phyloP scores from a whole-genome alignment of 2,113 vertebrate genomes.

The Microcebus lehilahytsara region DNA sequence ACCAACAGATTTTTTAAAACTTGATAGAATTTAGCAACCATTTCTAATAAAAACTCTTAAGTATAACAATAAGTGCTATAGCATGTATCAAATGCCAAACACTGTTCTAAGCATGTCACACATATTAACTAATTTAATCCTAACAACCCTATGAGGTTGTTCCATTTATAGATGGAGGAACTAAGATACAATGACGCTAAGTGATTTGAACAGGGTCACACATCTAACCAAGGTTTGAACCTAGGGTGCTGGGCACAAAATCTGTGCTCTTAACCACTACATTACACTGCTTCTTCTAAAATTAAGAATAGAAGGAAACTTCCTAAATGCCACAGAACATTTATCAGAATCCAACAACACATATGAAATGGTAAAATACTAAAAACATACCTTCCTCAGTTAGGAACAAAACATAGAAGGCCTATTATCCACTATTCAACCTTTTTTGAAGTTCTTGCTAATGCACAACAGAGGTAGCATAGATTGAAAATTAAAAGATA shows the following conservation, averaged over 20 bases:
- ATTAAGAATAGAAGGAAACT: neutral
- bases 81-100: neutral
- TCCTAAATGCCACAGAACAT: neutral
- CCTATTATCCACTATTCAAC: neutral
- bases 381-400: neutral
- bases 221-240: neutral
- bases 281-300: neutral
- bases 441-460: neutral
- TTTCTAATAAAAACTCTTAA: neutral
- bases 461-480: neutral
- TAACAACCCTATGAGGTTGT: neutral
- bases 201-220: neutral
- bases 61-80: neutral
- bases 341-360: neutral
- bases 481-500: neutral
- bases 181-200: neutral
- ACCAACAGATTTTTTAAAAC: neutral
- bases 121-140: neutral
- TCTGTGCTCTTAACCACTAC: neutral
- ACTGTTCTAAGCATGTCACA: neutral
- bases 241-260: neutral
- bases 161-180: neutral
- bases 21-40: neutral
- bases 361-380: neutral
- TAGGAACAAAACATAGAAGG: neutral